Percentiles rank a stretch among this genome's conserved stretches.
Evolutionary conservation across 2,797 vertebrate genomes (phyloP).

Genomic region (Poeciliopsis paucimaculata): DNA sequence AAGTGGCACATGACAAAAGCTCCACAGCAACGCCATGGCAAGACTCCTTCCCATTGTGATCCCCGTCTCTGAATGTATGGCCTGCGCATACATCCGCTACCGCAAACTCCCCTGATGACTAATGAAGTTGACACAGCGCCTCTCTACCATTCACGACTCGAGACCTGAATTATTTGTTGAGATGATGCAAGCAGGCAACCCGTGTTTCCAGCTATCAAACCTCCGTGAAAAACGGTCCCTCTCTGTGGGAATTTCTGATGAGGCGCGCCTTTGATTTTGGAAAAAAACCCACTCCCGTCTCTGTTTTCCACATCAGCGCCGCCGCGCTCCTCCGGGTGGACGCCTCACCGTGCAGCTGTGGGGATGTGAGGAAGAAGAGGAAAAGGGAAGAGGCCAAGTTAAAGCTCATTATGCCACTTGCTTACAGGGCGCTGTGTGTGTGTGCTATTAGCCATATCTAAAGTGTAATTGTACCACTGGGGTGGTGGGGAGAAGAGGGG

Average conservation of each 20-base stretch:
- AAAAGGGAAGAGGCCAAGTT: conserved; percentile 56
- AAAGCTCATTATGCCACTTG: conserved; percentile 76
- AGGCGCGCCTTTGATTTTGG: conserved; percentile 75
- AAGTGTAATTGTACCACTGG: conserved; percentile 82
- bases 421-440: conserved; percentile 78
- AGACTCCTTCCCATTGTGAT: conserved; percentile 58
- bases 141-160: conserved; percentile 76
- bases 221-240: conserved; percentile 41
- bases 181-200: conserved; percentile 71
- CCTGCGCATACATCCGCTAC: conserved; percentile 63
- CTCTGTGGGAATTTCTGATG: conserved; percentile 77
- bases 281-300: conserved; percentile 56
- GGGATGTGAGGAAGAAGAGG: conserved; percentile 48
- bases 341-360: conserved; percentile 70
- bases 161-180: conserved; percentile 74
- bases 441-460: conserved; percentile 83
- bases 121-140: conserved; percentile 78
- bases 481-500: conserved; percentile 61
- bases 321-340: conserved; percentile 67
- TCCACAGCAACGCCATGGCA: conserved; percentile 56
- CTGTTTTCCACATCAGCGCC: conserved; percentile 77
- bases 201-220: conserved; percentile 62
- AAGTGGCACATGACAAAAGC: conserved; percentile 69
- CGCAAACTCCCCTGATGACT: conserved; percentile 67
- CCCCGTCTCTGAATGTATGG: conserved; percentile 51